These are phyloP conservation scores for Manacus vitellinus DNA, from an alignment of 2,113 vertebrate species.

Conservation along the genomic window DNA sequence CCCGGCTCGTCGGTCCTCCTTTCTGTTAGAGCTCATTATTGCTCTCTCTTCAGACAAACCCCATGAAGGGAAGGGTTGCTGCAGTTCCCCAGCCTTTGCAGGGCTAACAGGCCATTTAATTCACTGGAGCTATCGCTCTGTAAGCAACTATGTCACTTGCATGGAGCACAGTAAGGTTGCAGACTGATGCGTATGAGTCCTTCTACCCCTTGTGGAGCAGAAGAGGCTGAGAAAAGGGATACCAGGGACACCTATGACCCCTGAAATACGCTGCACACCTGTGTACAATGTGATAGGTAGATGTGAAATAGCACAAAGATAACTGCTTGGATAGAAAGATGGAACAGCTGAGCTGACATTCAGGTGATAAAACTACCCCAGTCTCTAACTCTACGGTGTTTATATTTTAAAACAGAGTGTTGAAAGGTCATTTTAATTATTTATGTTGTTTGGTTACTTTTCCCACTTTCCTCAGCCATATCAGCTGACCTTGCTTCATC, in stretches of 20 bases:
- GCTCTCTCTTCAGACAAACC: neutral
- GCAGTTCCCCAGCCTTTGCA: fast-evolving
- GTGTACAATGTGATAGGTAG: fast-evolving
- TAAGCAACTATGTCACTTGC: fast-evolving
- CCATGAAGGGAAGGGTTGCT: fast-evolving
- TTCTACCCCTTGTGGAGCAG: neutral
- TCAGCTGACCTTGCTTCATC: neutral
- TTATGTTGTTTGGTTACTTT: neutral
- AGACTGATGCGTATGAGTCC: neutral
- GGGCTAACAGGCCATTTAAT: neutral
- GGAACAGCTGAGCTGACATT: neutral
- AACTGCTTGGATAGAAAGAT: neutral
- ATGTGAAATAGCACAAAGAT: neutral
- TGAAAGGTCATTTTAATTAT: neutral
- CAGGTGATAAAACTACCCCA: neutral
- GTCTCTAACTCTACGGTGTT: neutral
- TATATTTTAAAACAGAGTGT: neutral
- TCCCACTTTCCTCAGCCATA: neutral
- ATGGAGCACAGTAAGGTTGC: neutral
- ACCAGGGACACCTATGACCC: fast-evolving
- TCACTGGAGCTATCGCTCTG: neutral
- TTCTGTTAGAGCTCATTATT: neutral
- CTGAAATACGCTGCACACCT: neutral
- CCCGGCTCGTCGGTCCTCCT: neutral
- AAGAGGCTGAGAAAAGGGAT: neutral